Evolutionary conservation across 1,140 invertebrate species (phyloP).

Genomic region (Ceratina australensis): DNA sequence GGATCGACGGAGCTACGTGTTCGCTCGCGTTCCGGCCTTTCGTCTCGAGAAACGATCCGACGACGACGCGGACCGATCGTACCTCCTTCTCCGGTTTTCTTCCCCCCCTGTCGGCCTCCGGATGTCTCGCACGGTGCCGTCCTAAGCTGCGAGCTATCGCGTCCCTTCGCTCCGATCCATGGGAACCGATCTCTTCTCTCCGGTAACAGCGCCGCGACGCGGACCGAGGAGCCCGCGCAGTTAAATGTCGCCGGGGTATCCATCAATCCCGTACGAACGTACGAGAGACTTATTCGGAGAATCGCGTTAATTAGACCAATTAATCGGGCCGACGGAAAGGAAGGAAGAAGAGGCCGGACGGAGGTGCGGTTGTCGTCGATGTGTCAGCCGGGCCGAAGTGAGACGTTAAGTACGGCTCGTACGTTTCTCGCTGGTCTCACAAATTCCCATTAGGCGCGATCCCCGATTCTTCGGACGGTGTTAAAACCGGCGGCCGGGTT

Average conservation of each 20-base stretch:
- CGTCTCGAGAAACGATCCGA: conserved; percentile 42
- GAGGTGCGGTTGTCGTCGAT: background rate
- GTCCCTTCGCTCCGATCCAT: conserved; percentile 11
- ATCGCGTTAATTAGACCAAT: conserved; percentile 53
- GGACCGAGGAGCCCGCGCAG: too few relatives aligned
- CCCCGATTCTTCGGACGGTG: conserved; percentile 51
- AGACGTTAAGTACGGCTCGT: conserved; percentile 47
- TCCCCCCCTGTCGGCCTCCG: background rate
- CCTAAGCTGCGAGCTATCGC: background rate
- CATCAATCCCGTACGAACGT: background rate
- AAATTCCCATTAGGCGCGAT: conserved; percentile 48
- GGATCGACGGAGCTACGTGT: conserved; percentile 37
- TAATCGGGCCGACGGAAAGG: conserved; percentile 18
- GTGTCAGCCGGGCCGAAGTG: conserved; percentile 6
- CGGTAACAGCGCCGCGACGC: background rate
- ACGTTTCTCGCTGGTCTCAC: conserved; percentile 38
- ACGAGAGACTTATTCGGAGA: background rate
- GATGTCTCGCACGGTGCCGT: background rate
- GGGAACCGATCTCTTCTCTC: conserved; percentile 17
- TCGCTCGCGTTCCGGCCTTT: conserved; percentile 41
- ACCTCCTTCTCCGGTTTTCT: background rate
- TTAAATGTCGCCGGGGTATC: background rate
- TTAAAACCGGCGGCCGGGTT: conserved; percentile 45
- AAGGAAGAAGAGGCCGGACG: background rate
- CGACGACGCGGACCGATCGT: background rate